Evolutionary conservation across 1,140 invertebrate species (phyloP).

Genomic region (Oscheius sp.): DNA sequence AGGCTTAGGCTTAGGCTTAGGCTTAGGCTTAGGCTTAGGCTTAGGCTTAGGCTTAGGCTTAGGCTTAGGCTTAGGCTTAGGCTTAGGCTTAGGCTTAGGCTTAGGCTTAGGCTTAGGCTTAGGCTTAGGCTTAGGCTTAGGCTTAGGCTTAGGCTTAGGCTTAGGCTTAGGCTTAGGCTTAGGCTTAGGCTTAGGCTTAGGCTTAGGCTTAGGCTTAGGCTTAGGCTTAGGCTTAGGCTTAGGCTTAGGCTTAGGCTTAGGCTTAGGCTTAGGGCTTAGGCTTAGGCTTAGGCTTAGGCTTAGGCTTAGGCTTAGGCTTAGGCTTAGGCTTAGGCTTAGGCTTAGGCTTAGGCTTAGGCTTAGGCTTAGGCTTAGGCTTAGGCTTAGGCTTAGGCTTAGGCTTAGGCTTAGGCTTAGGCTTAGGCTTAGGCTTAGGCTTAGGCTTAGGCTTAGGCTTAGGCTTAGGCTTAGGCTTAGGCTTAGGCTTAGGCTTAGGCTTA

Average conservation of each 20-base stretch:
- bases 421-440: background rate
- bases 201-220: background rate
- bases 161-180: background rate
- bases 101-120: background rate
- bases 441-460: background rate
- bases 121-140: background rate
- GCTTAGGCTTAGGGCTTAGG: background rate
- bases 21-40: background rate
- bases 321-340: background rate
- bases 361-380: background rate
- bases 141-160: background rate
- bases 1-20: background rate
- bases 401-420: background rate
- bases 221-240: background rate
- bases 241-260: background rate
- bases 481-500: background rate
- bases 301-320: background rate
- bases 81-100: background rate
- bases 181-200: background rate
- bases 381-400: background rate
- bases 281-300: background rate
- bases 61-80: background rate
- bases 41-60: background rate
- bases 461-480: background rate
- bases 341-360: background rate